Conservation (phyloP, 1,140 invertebrate species). For the Acromyrmex heyeri region DNA sequence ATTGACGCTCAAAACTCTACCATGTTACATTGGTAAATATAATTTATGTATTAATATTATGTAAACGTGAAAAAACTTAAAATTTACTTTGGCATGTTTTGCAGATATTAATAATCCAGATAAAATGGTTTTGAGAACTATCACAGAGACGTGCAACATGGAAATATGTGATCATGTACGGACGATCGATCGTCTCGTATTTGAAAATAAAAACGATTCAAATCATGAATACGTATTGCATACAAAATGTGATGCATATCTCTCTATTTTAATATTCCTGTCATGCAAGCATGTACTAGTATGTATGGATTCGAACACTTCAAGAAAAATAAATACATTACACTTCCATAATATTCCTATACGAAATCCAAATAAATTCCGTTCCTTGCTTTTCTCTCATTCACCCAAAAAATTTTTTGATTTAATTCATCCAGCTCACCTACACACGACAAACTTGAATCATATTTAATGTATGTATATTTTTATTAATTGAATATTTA, state of each 20-base stretch:
- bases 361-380: not conserved
- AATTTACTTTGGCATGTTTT: not conserved
- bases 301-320: not conserved
- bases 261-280: too few relatives aligned
- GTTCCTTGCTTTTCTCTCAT: not conserved
- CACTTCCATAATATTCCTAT: not conserved
- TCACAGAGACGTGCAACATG: not conserved
- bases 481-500: not conserved
- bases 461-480: not conserved
- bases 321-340: not conserved
- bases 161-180: not conserved
- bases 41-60: not conserved
- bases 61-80: not conserved
- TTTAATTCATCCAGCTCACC: slow-evolving; percentile 25
- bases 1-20: not conserved
- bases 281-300: not conserved
- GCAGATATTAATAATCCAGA: not conserved
- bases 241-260: too few relatives aligned
- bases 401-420: not conserved
- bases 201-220: not conserved
- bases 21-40: slow-evolving; percentile 25
- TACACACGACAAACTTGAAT: not conserved
- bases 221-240: too few relatives aligned
- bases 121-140: not conserved
- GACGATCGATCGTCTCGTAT: not conserved